Percentiles rank a stretch among this genome's conserved stretches.
phyloP scores from a whole-genome alignment of 1,140 invertebrate species.

The Plectus sambesii region DNA sequence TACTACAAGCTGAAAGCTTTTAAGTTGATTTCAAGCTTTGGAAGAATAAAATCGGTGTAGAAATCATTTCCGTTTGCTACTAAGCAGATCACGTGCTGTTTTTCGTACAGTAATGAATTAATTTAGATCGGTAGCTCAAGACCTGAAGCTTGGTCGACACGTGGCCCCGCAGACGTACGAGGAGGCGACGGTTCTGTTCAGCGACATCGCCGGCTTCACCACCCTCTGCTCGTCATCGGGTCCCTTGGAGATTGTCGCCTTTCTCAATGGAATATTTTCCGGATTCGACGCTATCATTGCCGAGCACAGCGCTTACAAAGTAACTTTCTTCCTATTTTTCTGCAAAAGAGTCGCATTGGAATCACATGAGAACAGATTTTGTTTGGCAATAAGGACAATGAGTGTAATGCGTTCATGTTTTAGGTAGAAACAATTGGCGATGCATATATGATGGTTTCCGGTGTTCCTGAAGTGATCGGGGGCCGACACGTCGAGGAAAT shows the following conservation, averaged over 20 bases:
- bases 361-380: too few relatives aligned
- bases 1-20: too few relatives aligned
- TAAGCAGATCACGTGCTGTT: too few relatives aligned
- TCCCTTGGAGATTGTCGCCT: constrained; percentile 43
- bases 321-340: too few relatives aligned
- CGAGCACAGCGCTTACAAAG: constrained; percentile 46
- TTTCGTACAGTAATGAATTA: too few relatives aligned
- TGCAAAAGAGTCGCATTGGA: too few relatives aligned
- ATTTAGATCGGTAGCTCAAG: constrained; percentile 47
- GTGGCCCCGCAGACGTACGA: constrained; percentile 47
- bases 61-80: too few relatives aligned
- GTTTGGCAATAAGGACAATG: too few relatives aligned
- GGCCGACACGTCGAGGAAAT: constrained; percentile 54
- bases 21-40: too few relatives aligned
- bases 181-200: constrained; percentile 47
- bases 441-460: constrained; percentile 80
- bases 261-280: constrained; percentile 46
- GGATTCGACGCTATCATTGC: constrained; percentile 46
- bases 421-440: constrained; percentile 78
- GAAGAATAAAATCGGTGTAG: too few relatives aligned
- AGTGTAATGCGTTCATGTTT: too few relatives aligned
- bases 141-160: constrained; percentile 45
- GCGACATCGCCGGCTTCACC: constrained; percentile 45
- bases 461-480: constrained; percentile 68
- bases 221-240: constrained; percentile 41